These are phyloP conservation scores for Oryzias celebensis DNA, from an alignment of 2,113 vertebrate species.

Conservation along the genomic window DNA sequence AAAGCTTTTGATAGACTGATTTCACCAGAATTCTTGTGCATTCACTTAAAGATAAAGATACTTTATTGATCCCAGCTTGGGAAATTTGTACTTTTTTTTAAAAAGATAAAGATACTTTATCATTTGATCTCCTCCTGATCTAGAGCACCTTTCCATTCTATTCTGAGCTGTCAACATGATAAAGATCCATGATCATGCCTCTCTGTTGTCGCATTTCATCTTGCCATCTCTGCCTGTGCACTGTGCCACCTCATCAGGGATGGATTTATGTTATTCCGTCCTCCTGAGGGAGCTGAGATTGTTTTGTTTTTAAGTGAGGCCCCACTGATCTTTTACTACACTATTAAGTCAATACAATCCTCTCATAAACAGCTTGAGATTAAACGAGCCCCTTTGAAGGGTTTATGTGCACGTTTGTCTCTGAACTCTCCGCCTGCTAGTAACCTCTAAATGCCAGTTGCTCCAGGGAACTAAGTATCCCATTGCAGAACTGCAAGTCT, in stretches of 20 bases:
- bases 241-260: constrained; percentile 42
- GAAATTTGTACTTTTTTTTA: no score
- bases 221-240: constrained; percentile 31
- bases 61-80: no score
- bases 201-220: constrained; percentile 47
- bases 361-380: constrained; percentile 70
- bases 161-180: constrained; percentile 50
- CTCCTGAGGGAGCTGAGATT: constrained; percentile 59
- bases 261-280: constrained; percentile 61
- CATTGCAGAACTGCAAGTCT: constrained; percentile 9
- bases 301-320: constrained; percentile 71
- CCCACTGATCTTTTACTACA: constrained; percentile 76
- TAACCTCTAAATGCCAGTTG: constrained; percentile 18
- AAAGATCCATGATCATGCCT: constrained; percentile 56
- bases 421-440: constrained; percentile 35
- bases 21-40: background rate
- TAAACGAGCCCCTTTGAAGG: constrained; percentile 71
- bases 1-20: constrained; percentile 29
- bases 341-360: constrained; percentile 68
- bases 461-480: constrained; percentile 19
- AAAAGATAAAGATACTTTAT: no score
- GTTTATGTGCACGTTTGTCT: constrained; percentile 37
- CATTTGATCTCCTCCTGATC: background rate
- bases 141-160: constrained; percentile 14
- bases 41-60: background rate